Evolutionary conservation across 2,797 vertebrate genomes (phyloP).

Genomic region (Philypnodon macrostomus): DNA sequence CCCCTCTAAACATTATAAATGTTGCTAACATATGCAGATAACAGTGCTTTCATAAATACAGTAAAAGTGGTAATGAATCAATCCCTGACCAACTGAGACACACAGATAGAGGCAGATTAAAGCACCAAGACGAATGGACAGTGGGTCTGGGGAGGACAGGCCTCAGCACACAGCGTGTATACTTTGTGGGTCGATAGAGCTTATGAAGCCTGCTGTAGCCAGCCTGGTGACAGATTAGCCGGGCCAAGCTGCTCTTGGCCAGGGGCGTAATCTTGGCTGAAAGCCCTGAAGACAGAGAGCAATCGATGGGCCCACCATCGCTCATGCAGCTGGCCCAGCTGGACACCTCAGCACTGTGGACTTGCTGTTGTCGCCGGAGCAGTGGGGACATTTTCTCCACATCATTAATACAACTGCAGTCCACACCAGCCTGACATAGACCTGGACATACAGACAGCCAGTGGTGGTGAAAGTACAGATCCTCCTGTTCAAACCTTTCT

Average conservation of each 20-base stretch:
- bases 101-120: constrained; percentile 73
- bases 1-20: constrained; percentile 21
- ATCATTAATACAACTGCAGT: constrained; percentile 51
- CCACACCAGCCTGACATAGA: constrained; percentile 22
- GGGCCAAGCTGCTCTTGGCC: constrained; percentile 69
- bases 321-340: constrained; percentile 66
- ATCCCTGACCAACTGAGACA: constrained; percentile 62
- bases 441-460: constrained; percentile 16
- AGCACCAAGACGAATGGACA: constrained; percentile 73
- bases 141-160: constrained; percentile 65
- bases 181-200: constrained; percentile 68
- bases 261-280: constrained; percentile 69
- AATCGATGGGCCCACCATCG: constrained; percentile 75
- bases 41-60: constrained; percentile 36
- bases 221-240: constrained; percentile 74
- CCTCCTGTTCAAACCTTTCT: too few species aligned
- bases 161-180: constrained; percentile 63
- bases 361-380: constrained; percentile 50
- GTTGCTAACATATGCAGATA: constrained; percentile 30
- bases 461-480: too few species aligned
- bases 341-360: constrained; percentile 55
- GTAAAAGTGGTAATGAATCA: constrained; percentile 68
- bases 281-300: constrained; percentile 67
- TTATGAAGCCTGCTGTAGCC: constrained; percentile 70
- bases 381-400: constrained; percentile 44